A percentile compares a stretch with the other conserved stretches of the same genome.
phyloP scores from a whole-genome alignment of 2,797 vertebrate species.

The Pangasius larnaudii region DNA sequence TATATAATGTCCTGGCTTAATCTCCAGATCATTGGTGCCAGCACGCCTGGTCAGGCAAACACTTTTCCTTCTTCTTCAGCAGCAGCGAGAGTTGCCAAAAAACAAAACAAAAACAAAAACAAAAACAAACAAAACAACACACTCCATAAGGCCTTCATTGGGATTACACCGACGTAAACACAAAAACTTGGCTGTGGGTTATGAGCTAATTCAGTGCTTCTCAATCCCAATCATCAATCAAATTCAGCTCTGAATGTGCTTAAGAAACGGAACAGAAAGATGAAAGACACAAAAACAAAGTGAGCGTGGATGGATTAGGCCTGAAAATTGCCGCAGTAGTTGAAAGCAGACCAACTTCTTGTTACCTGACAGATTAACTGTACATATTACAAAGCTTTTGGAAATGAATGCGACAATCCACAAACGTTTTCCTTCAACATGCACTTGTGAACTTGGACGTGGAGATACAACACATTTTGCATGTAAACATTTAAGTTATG shows the following conservation, averaged over 20 bases:
- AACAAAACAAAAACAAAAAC: not conserved
- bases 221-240: not conserved
- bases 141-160: constrained; percentile 35
- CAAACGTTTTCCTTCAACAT: not conserved
- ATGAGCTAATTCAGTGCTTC: constrained; percentile 16
- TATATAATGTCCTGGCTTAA: constrained; percentile 24
- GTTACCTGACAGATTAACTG: not conserved
- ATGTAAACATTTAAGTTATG: constrained; percentile 13
- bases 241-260: not conserved
- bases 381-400: constrained; percentile 6
- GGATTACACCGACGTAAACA: constrained; percentile 36
- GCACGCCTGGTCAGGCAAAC: constrained; percentile 22
- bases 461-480: not conserved
- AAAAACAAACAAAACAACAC: not conserved
- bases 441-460: not conserved
- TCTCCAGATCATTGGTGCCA: constrained; percentile 13
- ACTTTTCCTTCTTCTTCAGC: constrained; percentile 32
- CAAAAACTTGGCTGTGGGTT: constrained; percentile 36
- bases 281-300: not conserved
- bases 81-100: constrained; percentile 12
- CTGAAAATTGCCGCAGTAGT: not conserved
- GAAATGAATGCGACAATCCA: not conserved
- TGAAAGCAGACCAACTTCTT: not conserved
- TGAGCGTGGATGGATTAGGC: not conserved
- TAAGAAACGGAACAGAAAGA: not conserved